Evolutionary conservation across 2,888 invertebrate genomes (phyloP).

Genomic region (Dryococelus australis): DNA sequence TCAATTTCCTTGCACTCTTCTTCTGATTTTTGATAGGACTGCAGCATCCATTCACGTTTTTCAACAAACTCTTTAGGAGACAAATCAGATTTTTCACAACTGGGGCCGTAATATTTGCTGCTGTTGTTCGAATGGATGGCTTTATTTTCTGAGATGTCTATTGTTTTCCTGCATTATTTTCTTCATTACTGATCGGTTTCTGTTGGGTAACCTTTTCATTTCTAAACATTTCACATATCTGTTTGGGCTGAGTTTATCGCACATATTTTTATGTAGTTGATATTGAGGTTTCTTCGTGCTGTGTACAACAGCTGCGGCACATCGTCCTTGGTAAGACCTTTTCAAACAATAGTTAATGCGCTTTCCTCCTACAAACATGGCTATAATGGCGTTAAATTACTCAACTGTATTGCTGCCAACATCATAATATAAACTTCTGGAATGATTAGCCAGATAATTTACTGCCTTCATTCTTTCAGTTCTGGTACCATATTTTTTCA

Average conservation of each 20-base stretch:
- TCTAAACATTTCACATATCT: background rate
- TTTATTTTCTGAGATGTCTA: background rate
- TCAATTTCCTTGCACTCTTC: background rate
- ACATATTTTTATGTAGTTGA: no score
- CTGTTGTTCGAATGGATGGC: background rate
- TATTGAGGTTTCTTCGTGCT: no score
- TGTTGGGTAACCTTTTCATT: background rate
- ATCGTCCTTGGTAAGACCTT: constrained; percentile 36
- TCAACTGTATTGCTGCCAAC: constrained; percentile 36
- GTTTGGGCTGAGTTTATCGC: no score
- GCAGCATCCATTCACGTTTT: background rate
- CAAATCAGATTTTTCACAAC: background rate
- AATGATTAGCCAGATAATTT: constrained; percentile 31
- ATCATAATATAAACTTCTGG: constrained; percentile 35
- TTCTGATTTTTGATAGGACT: background rate
- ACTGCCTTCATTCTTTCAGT: constrained; percentile 27
- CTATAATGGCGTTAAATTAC: constrained; percentile 30
- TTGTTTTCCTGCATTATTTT: background rate
- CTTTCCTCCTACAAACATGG: constrained; percentile 38
- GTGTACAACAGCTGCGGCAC: constrained; percentile 31
- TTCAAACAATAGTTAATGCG: constrained; percentile 37
- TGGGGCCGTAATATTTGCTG: background rate
- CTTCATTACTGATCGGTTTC: background rate
- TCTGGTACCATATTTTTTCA: constrained; percentile 29
- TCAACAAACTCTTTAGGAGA: background rate